Evolutionary conservation across 2,113 vertebrate species (phyloP), one percentile per base, ranked within the genome.

Genomic region (Cygnus buccinator): DNA sequence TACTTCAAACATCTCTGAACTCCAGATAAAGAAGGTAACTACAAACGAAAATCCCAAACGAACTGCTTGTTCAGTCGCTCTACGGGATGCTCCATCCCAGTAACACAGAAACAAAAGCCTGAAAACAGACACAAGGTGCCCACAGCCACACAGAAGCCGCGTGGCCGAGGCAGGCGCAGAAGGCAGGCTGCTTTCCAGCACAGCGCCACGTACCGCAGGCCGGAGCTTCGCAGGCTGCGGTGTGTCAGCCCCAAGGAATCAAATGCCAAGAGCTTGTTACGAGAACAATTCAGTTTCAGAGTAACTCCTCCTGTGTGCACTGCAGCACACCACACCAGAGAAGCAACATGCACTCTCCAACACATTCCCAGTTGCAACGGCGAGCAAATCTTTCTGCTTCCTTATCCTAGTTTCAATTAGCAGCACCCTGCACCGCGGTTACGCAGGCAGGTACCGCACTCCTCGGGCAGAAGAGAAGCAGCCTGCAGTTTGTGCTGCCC

Each of bases 401-500:
- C 84, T 17, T 17, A 2, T 5, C 66, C 76, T 0, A 0, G 11
- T 22, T 44, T 37, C 11, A 37, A 44, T 11, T 33, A 65, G 80
- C 54, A 57, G 61, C n/a, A 13, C 2, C 6, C 0, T 22, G 23
- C 84, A 39, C 4, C 59, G 7, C 21, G 20, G 77, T 25, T 10
- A 35, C 35, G 19, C 62, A 37, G 72, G 76, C 59, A 71, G 61
- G n/a, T 7, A 18, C 65, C 2, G 3, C 4, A 11, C 52, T 8
- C 67, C 22, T 0, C 0, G 0, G 58, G 88, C 50, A 70, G 44
- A 16, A 1, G 4, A 61, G 62, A 76, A 35, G 41, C 74, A 77
- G 66, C 57, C 66, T 28, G 10, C 46, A 12, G 76, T 2, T 1
- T 5, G 12, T 2, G 2, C 46, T 63, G 81, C 70, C 44, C 82